Percentiles rank a stretch among this genome's conserved stretches.
Conservation (phyloP, 2,797 vertebrate genomes). For the Dendrocincla fuliginosa region DNA sequence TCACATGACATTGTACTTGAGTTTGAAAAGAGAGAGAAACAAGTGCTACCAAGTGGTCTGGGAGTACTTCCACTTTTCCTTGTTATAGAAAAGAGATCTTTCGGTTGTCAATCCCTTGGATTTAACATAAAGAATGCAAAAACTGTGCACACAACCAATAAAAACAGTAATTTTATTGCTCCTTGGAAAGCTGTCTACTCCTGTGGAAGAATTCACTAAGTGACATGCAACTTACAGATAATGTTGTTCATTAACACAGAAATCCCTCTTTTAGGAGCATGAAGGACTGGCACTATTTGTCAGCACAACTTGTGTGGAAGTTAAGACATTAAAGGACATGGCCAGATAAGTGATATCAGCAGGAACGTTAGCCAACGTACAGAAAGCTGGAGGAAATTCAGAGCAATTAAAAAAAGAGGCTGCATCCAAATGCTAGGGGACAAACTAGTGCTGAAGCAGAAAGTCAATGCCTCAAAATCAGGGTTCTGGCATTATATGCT, state of each 20-base stretch:
- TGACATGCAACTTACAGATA: not conserved
- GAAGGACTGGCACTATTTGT: not conserved
- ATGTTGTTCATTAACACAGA: not conserved
- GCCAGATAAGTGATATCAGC: not conserved
- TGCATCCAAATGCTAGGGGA: not conserved
- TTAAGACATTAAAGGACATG: not conserved
- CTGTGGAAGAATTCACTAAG: not conserved
- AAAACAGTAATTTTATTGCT: not conserved
- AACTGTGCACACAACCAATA: not conserved
- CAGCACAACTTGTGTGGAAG: not conserved
- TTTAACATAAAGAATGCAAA: not conserved
- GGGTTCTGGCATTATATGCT: not conserved
- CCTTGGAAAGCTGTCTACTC: not conserved
- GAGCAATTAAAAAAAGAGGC: not conserved
- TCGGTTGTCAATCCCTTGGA: not conserved
- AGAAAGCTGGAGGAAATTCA: not conserved
- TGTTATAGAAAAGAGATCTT: not conserved
- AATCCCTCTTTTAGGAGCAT: not conserved
- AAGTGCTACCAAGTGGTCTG: not conserved
- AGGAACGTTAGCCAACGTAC: not conserved
- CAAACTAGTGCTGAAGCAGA: not conserved
- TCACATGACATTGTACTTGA: not conserved
- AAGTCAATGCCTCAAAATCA: not conserved
- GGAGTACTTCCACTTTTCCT: not conserved
- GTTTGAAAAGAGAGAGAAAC: not conserved